Base-by-base conservation (phyloP, 2,888 invertebrate genomes). In the Gandaritis pyraliata region DNA sequence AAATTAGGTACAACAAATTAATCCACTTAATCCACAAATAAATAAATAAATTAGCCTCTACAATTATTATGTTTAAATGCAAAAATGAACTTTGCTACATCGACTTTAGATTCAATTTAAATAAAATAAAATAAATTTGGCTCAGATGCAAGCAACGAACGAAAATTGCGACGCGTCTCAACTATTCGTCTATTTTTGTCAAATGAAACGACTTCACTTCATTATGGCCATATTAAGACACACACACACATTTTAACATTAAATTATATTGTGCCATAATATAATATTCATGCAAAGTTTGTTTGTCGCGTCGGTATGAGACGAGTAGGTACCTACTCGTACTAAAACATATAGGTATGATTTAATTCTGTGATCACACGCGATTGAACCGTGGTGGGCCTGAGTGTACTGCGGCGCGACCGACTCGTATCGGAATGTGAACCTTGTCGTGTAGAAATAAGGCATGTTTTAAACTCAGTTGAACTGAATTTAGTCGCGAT, bases 391-490 rank as follows among this genome's bases (percentile, higher is more conserved):
- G 33, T 15, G 54, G 33, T 15, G 54, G 46, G 23, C 23, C 54
- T 36, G 36, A 13, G 38, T 54, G 54, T 54, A 54, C 54, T 41
- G 47, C 41, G 36, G 30, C 29, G 36, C 47, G 47, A 33, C 8
- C 2, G 33, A 11, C 23, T 12, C 16, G 13, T 46, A 47, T 39
- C 50, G 38, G 47, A 61, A 18, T 57, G 56, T 56, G 30, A 29
- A 56, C 33, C 47, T 33, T 56, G 29, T 56, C 47, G 23, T 52
- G 29, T 52, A 56, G 16, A 18, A 30, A 43, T 52, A 47, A 51
- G 38, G 46, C 33, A 45, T 23, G 13, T 39, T 12, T 29, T 30
- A 39, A 36, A 53, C 38, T 48, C 43, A 51, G 52, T 46, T 56
- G 52, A 41, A 52, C 55, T 54, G 50, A 51, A 51, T 15, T 45